Conservation (phyloP, 2,113 vertebrate species). For the Bos taurus region ARS-UCD2.0 NC_037336.1:50044001-50044500, state of each 20-base stretch:
- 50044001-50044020: conserved; percentile 8
- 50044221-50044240: conserved; percentile 10
- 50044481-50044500: neutral
- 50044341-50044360: neutral
- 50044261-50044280: neutral
- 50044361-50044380: conserved; percentile 23
- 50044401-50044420: neutral
- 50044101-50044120: neutral
- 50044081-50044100: conserved; percentile 7
- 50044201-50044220: conserved; percentile 4
- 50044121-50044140: neutral
- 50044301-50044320: conserved; percentile 12
- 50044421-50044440: neutral
- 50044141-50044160: neutral
- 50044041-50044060: neutral
- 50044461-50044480: neutral
- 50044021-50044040: conserved; percentile 37
- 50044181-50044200: neutral
- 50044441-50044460: neutral
- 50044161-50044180: neutral
- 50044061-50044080: conserved; percentile 9
- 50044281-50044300: neutral
- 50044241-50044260: neutral
- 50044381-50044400: neutral
- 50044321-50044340: conserved; percentile 31